Evolutionary conservation across 2,113 vertebrate species (phyloP).

Genomic region (Ageneiosus marmoratus): DNA sequence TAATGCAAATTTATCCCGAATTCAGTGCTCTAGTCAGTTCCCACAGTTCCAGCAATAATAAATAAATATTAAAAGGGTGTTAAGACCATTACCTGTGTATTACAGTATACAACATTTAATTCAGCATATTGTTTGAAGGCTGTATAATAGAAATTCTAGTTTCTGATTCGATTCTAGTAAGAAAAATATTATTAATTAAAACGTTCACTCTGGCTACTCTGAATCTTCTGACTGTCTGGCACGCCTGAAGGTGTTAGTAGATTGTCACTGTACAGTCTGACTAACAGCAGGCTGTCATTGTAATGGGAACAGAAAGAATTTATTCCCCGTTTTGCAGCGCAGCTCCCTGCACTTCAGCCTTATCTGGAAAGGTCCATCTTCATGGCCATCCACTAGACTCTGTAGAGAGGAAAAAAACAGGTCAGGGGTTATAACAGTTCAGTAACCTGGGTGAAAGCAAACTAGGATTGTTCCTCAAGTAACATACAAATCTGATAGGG

Average conservation of each 20-base stretch:
- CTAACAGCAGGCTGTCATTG: not conserved
- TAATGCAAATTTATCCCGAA: not conserved
- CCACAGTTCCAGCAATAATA: not conserved
- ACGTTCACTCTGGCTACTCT: not conserved
- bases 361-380: constrained; percentile 76
- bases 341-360: constrained; percentile 76
- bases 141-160: not conserved
- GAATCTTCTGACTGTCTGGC: not conserved
- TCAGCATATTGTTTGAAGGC: not conserved
- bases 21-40: not conserved
- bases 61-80: not conserved
- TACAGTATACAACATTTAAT: not conserved
- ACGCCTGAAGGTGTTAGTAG: not conserved
- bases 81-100: not conserved
- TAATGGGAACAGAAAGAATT: constrained; percentile 83
- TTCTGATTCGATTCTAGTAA: not conserved
- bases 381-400: constrained; percentile 80
- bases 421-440: constrained; percentile 15
- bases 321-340: constrained; percentile 89
- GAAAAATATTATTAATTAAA: not conserved
- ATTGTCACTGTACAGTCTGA: not conserved
- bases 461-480: not conserved
- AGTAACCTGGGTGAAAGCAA: not conserved
- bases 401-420: constrained; percentile 53
- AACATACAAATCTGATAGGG: not conserved